Percentiles rank a stretch among this genome's conserved stretches.
Evolutionary conservation across 1,140 invertebrate species (phyloP).

Genomic region (Hyles euphorbiae): DNA sequence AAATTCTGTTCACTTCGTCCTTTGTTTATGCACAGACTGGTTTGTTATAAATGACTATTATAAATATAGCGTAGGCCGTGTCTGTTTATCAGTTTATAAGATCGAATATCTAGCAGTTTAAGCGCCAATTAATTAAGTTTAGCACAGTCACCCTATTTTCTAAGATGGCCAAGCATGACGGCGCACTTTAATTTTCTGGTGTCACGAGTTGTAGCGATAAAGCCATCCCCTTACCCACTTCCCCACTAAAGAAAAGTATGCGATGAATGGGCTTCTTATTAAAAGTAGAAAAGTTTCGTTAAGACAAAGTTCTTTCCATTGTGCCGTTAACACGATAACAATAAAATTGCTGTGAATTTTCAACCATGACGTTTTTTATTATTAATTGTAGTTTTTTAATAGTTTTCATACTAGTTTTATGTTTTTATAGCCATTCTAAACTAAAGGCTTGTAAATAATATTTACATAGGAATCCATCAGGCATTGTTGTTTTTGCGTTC

Average conservation of each 20-base stretch:
- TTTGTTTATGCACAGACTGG: too few species aligned
- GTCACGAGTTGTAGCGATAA: conserved; percentile 68
- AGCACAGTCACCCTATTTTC: conserved; percentile 60
- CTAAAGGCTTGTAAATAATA: too few species aligned
- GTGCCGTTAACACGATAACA: conserved; percentile 36
- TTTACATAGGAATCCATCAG: too few species aligned
- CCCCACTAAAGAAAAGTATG: conserved; percentile 52
- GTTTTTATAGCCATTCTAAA: too few species aligned
- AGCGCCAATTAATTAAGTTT: conserved; percentile 66
- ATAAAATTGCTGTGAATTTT: conserved; percentile 24
- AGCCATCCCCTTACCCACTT: conserved; percentile 42
- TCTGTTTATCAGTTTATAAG: background rate
- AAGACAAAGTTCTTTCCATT: conserved; percentile 50
- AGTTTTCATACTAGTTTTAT: too few species aligned
- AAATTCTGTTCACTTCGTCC: too few species aligned
- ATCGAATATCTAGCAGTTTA: conserved; percentile 19
- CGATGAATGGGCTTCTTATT: conserved; percentile 65
- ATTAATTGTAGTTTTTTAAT: background rate
- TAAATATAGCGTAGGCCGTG: too few species aligned
- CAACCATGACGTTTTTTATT: conserved; percentile 4
- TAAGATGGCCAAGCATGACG: conserved; percentile 63
- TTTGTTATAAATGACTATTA: too few species aligned
- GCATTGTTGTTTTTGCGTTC: too few species aligned
- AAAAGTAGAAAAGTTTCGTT: conserved; percentile 64
- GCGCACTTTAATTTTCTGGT: conserved; percentile 70